phyloP scores from a whole-genome alignment of 2,888 invertebrate genomes.

The Autographa pulchrina region DNA sequence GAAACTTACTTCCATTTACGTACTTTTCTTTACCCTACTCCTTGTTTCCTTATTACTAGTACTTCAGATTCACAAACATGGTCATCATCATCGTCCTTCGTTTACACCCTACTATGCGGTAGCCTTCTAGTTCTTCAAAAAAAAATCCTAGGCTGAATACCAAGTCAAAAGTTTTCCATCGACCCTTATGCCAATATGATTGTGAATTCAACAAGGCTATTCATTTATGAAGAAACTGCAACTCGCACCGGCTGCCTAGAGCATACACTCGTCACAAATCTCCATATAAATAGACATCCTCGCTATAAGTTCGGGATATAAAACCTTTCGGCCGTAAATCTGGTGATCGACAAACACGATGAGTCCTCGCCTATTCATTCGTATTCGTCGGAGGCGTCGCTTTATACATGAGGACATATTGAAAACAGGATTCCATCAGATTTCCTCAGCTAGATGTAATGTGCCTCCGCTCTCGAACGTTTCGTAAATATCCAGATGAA shows the following conservation, averaged over 20 bases:
- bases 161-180: too few relatives aligned
- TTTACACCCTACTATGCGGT: too few relatives aligned
- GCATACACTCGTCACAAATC: not conserved
- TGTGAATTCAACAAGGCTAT: not conserved
- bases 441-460: constrained; percentile 40
- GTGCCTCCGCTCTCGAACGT: constrained; percentile 41
- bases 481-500: constrained; percentile 49
- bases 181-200: not conserved
- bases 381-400: constrained; percentile 31
- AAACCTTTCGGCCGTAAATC: constrained; percentile 22
- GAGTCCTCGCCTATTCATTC: constrained; percentile 36
- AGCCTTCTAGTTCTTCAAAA: too few relatives aligned
- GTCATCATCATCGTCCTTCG: too few relatives aligned
- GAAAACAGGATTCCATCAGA: constrained; percentile 53
- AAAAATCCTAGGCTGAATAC: too few relatives aligned
- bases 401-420: constrained; percentile 45
- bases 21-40: too few relatives aligned
- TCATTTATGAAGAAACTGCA: not conserved
- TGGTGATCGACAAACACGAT: constrained; percentile 18
- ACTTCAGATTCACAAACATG: too few relatives aligned
- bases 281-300: not conserved
- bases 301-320: constrained; percentile 22
- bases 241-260: not conserved
- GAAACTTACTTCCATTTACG: too few relatives aligned
- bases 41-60: too few relatives aligned